Conservation (phyloP, 2,113 vertebrate genomes). For the Nothocercus julius region DNA sequence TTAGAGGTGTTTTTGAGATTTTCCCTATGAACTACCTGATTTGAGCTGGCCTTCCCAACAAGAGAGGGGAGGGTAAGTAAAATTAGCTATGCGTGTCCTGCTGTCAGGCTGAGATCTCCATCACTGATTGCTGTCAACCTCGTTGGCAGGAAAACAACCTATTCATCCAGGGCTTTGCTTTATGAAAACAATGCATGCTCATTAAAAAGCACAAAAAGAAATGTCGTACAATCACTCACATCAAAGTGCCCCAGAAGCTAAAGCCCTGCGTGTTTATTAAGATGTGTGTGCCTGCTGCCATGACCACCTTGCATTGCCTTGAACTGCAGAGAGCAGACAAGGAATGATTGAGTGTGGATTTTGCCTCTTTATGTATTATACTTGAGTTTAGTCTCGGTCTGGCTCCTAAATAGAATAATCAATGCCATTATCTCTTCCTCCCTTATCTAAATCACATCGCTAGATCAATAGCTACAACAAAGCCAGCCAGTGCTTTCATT, state of each 20-base stretch:
- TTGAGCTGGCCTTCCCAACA: not conserved
- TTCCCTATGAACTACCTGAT: not conserved
- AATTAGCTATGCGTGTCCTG: slow-evolving; percentile 13
- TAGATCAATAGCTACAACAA: slow-evolving; percentile 84
- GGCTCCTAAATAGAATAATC: slow-evolving; percentile 86
- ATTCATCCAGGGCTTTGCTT: not conserved
- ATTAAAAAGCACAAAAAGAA: slow-evolving; percentile 9
- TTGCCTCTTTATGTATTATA: slow-evolving; percentile 68
- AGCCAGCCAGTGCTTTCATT: slow-evolving; percentile 69
- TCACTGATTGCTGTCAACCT: not conserved
- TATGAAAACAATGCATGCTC: not conserved
- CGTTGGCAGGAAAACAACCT: not conserved
- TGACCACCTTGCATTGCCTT: slow-evolving; percentile 44
- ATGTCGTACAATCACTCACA: not conserved
- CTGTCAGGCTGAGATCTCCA: not conserved
- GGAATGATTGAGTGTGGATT: slow-evolving; percentile 66
- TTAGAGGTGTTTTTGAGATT: not conserved
- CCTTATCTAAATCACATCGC: slow-evolving; percentile 85
- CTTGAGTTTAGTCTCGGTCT: slow-evolving; percentile 75
- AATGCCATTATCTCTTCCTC: slow-evolving; percentile 85
- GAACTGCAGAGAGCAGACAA: slow-evolving; percentile 61
- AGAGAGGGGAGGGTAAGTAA: not conserved
- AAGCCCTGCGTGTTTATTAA: slow-evolving; percentile 61
- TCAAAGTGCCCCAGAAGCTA: slow-evolving; percentile 31
- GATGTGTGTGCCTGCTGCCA: slow-evolving; percentile 39